Evolutionary conservation across 2,797 vertebrate species (phyloP).

Genomic region (Sciaenops ocellatus): DNA sequence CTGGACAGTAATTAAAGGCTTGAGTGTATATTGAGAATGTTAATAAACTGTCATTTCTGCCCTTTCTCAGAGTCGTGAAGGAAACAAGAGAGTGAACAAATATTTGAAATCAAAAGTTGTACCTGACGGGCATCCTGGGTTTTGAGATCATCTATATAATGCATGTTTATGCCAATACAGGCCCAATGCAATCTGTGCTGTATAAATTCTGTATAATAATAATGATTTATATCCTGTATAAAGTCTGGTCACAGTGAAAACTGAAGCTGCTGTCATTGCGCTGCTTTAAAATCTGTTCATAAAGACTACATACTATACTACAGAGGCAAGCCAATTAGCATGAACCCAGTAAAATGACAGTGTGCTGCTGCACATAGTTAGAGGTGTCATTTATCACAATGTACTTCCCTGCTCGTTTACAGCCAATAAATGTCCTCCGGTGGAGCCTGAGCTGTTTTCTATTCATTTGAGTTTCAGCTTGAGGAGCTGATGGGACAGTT

Average conservation of each 20-base stretch:
- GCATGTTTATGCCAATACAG: no score
- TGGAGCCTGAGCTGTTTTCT: slow-evolving; percentile 50
- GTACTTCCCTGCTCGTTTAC: slow-evolving; percentile 62
- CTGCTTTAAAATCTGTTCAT: slow-evolving; percentile 34
- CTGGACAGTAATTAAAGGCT: background rate
- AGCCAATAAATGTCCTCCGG: slow-evolving; percentile 58
- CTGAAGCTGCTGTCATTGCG: background rate
- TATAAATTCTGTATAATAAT: background rate
- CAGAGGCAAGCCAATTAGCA: slow-evolving; percentile 56
- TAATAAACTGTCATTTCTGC: slow-evolving; percentile 16
- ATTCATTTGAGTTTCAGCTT: slow-evolving; percentile 45
- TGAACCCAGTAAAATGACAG: slow-evolving; percentile 48
- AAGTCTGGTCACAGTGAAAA: slow-evolving; percentile 16
- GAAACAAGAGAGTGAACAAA: background rate
- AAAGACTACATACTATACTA: slow-evolving; percentile 31
- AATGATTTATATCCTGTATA: background rate
- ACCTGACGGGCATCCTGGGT: background rate
- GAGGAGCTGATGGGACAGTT: slow-evolving; percentile 45
- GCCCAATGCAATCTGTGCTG: background rate
- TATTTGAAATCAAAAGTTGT: background rate
- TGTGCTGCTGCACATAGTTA: slow-evolving; percentile 53
- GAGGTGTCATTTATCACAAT: slow-evolving; percentile 66
- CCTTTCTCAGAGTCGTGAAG: background rate
- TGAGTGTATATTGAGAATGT: background rate
- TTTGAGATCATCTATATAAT: background rate